These are phyloP conservation scores for Sepioteuthis lessoniana DNA, from an alignment of 2,888 invertebrate genomes.

Conservation along the genomic window DNA sequence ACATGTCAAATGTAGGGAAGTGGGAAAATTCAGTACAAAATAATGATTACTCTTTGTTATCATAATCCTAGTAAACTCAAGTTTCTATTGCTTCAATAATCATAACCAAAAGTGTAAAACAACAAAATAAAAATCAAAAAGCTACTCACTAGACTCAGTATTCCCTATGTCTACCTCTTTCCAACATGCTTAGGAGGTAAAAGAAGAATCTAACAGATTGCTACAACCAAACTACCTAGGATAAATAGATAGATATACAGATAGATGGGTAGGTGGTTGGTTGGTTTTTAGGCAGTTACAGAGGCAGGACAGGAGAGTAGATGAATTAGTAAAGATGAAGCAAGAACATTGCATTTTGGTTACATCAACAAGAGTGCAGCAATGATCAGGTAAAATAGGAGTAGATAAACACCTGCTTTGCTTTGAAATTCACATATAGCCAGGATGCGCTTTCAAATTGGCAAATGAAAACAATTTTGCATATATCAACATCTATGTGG, in stretches of 20 bases:
- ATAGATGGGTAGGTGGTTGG: background rate
- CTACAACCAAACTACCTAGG: background rate
- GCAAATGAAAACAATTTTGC: background rate
- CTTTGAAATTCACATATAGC: background rate
- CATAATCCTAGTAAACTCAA: too few relatives aligned
- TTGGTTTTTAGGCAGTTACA: background rate
- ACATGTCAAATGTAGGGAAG: too few relatives aligned
- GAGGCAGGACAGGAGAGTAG: background rate
- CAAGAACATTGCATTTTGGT: background rate
- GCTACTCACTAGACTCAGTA: background rate
- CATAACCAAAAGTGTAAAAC: background rate
- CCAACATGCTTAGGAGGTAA: background rate
- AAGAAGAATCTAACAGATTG: background rate
- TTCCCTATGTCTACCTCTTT: conserved; percentile 3
- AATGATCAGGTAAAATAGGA: background rate
- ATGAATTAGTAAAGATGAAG: background rate
- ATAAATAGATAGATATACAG: too few relatives aligned
- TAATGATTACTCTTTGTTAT: too few relatives aligned
- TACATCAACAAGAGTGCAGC: background rate
- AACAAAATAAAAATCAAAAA: background rate
- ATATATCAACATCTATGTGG: conserved; percentile 2
- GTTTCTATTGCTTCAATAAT: too few relatives aligned
- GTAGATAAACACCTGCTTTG: background rate
- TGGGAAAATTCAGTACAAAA: too few relatives aligned
- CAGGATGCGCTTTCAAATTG: background rate